phyloP scores from a whole-genome alignment of 2,113 vertebrate genomes.

The Ciconia maguari region DNA sequence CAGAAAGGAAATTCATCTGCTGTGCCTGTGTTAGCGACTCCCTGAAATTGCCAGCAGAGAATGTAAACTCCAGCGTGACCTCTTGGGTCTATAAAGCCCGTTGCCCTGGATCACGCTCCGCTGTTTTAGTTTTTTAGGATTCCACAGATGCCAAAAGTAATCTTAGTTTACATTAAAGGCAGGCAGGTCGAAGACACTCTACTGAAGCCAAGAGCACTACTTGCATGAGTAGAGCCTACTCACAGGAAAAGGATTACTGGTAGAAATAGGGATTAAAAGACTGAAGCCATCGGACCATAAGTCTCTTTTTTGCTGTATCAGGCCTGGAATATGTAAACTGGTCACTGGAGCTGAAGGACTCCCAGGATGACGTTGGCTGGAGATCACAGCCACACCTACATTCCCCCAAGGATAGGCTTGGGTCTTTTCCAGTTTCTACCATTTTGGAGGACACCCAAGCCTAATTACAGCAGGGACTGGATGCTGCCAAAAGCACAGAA shows the following conservation, averaged over 20 bases:
- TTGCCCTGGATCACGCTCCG: not conserved
- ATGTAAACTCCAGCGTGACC: not conserved
- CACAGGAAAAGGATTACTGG: not conserved
- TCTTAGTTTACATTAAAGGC: conserved; percentile 18
- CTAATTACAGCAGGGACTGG: not conserved
- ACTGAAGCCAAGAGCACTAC: not conserved
- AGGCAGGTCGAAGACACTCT: not conserved
- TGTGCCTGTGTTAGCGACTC: not conserved
- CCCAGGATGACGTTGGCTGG: not conserved
- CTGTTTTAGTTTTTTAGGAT: not conserved
- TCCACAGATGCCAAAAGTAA: conserved; percentile 16
- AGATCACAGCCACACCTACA: not conserved
- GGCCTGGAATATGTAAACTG: not conserved
- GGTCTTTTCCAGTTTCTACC: not conserved
- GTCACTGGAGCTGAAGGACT: not conserved
- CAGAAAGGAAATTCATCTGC: not conserved
- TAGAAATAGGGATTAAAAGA: not conserved
- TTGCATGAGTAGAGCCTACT: not conserved
- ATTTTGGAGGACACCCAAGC: conserved; percentile 8
- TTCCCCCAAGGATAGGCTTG: not conserved
- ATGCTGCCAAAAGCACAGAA: conserved; percentile 4
- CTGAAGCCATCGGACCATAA: not conserved
- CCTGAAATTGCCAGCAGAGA: not conserved
- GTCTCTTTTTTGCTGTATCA: not conserved
- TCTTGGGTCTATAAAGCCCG: not conserved